These are phyloP conservation scores for Cistogaster globosa DNA, from an alignment of 2,888 invertebrate genomes.

Conservation along the genomic window DNA sequence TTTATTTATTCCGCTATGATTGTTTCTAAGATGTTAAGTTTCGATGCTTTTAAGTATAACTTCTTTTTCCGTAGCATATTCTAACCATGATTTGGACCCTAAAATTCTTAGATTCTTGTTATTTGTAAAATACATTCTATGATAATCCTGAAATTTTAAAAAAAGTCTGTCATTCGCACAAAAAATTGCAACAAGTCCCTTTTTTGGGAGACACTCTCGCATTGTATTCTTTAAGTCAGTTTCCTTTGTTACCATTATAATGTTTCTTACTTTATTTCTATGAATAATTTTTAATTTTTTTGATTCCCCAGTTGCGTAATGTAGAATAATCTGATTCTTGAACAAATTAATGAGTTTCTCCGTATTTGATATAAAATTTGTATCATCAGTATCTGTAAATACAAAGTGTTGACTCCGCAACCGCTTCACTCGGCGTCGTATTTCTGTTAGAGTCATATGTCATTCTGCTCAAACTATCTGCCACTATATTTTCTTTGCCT, in stretches of 20 bases:
- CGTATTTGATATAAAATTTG: no score
- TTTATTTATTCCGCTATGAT: background rate
- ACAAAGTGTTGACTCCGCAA: background rate
- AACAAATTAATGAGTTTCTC: no score
- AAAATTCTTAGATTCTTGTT: no score
- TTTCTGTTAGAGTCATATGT: background rate
- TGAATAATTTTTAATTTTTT: conserved; percentile 31
- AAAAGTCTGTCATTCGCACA: conserved; percentile 6
- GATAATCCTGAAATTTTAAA: background rate
- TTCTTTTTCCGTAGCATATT: background rate
- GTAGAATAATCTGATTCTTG: conserved; percentile 27
- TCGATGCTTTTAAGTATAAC: no score
- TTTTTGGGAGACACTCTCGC: no score
- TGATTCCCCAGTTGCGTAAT: conserved; percentile 19
- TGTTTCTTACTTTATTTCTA: conserved; percentile 23
- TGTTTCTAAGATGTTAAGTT: no score
- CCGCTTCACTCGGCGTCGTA: no score
- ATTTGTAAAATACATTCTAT: conserved; percentile 1
- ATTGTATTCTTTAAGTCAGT: no score
- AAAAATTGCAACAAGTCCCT: conserved; percentile 1
- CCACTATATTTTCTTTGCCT: conserved; percentile 46
- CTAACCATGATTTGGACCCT: background rate
- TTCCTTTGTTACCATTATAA: background rate
- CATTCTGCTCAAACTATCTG: conserved; percentile 11
- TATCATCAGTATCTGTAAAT: no score